Evolutionary conservation across 2,888 invertebrate genomes (phyloP), one percentile per base, ranked within the genome.

Genomic region (Taenaris catops): DNA sequence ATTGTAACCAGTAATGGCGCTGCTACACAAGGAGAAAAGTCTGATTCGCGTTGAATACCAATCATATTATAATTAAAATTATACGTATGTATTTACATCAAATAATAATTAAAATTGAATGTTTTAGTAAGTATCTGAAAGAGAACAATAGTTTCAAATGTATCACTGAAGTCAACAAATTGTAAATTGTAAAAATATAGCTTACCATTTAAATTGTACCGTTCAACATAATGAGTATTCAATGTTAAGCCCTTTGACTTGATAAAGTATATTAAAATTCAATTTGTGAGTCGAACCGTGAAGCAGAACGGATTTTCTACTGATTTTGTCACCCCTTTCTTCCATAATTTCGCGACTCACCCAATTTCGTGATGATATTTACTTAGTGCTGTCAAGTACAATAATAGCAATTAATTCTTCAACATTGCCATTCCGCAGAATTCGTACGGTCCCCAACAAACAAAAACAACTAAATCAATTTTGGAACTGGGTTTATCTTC

Each of bases 191-290:
- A 24, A 17, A 24, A 14, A 21, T 26, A 24, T 11, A 28, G 27
- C 11, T 10, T 19, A 34, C 11, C 12, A 34, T 37, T 18, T 34
- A 42, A 32, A 26, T 41, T 40, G 34, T 68, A 63, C 66, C 63
- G 55, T 66, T 56, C 60, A 63, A 64, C 72, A 69, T 70, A 76
- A 76, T 80, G 73, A 76, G 72, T 68, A 72, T 74, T 72, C 68
- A 67, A 70, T 73, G 71, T 76, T 80, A 79, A 81, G 80, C 78
- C 76, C 53, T 70, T 80, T 73, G 74, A 80, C 74, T 80, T 66
- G 68, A 69, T 66, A 69, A 73, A 74, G 72, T 75, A 76, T 78
- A 80, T 81, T 81, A 83, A 80, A 83, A 80, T 83, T 80, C 81
- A 83, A 83, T 83, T 80, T 80, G 78, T 73, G 72, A 65, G 56